Conservation (phyloP, 2,888 invertebrate genomes). For the Odontocolon sp. region DNA sequence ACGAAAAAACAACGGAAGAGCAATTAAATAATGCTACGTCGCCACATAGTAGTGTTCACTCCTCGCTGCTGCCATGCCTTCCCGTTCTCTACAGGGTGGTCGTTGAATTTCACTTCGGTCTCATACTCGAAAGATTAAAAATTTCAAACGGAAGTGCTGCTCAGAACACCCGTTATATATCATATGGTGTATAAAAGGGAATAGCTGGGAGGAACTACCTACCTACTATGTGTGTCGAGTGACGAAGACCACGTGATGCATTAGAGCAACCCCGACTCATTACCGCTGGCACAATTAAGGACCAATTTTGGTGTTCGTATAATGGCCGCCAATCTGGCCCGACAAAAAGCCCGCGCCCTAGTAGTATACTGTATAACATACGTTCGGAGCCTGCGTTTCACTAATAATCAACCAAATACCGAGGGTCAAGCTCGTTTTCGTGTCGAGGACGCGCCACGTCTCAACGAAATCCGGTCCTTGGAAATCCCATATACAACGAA, state of each 20-base stretch:
- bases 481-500: neutral
- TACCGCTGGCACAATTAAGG: slow-evolving; percentile 79
- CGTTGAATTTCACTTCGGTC: slow-evolving; percentile 12
- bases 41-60: slow-evolving; percentile 71
- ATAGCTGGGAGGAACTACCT: slow-evolving; percentile 23
- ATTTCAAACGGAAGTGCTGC: slow-evolving; percentile 5
- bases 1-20: slow-evolving; percentile 69
- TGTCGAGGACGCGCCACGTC: neutral
- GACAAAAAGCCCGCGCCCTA: slow-evolving; percentile 71
- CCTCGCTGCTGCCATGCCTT: slow-evolving; percentile 38
- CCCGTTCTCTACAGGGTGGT: slow-evolving; percentile 67
- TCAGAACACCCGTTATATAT: slow-evolving; percentile 71
- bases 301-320: slow-evolving; percentile 76
- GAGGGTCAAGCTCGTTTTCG: slow-evolving; percentile 5
- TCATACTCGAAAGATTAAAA: neutral
- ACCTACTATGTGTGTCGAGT: slow-evolving; percentile 59
- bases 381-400: slow-evolving; percentile 63
- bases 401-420: slow-evolving; percentile 75
- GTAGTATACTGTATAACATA: slow-evolving; percentile 7
- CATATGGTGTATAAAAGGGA: slow-evolving; percentile 21
- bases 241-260: slow-evolving; percentile 68
- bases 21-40: slow-evolving; percentile 79
- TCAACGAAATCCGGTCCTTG: neutral
- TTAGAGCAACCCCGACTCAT: slow-evolving; percentile 77
- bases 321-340: slow-evolving; percentile 77